Percentiles rank a stretch among this genome's conserved stretches.
phyloP scores from a whole-genome alignment of 2,888 invertebrate genomes.

The Zaprionus obscuricornis region DNA sequence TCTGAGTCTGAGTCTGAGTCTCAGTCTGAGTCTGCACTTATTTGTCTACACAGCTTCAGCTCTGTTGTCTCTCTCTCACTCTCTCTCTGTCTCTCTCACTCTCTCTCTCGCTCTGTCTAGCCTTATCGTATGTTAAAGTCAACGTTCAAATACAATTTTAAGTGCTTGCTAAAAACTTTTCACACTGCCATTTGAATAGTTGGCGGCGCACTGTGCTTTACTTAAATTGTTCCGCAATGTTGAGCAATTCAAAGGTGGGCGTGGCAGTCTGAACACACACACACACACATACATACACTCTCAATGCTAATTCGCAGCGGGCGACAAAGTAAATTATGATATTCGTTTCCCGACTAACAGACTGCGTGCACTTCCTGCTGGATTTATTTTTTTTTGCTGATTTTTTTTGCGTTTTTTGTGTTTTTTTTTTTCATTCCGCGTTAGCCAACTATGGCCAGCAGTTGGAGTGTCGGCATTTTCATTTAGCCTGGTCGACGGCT shows the following conservation, averaged over 20 bases:
- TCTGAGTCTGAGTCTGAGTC: conserved; percentile 59
- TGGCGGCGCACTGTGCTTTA: conserved; percentile 72
- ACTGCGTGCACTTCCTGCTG: conserved; percentile 73
- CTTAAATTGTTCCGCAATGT: conserved; percentile 67
- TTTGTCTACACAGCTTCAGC: conserved; percentile 59
- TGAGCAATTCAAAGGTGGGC: conserved; percentile 55
- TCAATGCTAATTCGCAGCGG: conserved; percentile 76
- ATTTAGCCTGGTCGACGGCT: conserved; percentile 59
- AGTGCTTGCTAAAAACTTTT: conserved; percentile 69
- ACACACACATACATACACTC: conserved; percentile 16
- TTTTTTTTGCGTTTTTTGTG: conserved; percentile 15
- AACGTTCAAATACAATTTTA: conserved; percentile 58
- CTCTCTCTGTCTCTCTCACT: neutral
- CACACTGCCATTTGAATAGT: conserved; percentile 57
- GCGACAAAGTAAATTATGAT: conserved; percentile 80
- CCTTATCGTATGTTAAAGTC: conserved; percentile 74
- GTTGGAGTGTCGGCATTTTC: conserved; percentile 52
- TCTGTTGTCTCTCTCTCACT: too few species aligned
- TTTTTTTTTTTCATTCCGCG: conserved; percentile 15
- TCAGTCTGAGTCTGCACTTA: conserved; percentile 67
- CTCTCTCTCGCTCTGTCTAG: neutral
- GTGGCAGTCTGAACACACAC: conserved; percentile 49
- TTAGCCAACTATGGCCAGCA: too few species aligned
- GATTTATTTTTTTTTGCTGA: neutral
- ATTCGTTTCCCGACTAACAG: conserved; percentile 77